Percentiles rank a stretch among this genome's conserved stretches.
Conservation (phyloP, 2,888 invertebrate genomes). For the Argyra leucocephala region DNA sequence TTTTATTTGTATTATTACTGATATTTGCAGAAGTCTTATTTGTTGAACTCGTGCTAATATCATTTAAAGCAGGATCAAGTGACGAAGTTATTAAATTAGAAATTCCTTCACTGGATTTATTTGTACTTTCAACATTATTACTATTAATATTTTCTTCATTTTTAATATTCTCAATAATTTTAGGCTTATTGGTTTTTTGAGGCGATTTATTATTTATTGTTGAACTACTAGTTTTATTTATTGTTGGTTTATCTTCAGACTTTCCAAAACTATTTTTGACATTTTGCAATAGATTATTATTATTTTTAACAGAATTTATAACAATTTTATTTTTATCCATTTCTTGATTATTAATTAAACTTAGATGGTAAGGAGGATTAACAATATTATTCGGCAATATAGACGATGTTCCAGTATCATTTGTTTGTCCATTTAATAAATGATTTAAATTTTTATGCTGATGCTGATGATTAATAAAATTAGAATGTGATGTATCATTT, state of each 20-base stretch:
- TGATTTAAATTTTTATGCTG: not conserved
- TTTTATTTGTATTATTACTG: not conserved
- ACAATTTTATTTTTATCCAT: constrained; percentile 7
- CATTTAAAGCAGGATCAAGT: not conserved
- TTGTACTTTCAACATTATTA: not conserved
- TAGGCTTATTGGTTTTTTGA: not conserved
- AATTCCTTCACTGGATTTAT: not conserved
- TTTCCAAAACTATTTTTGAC: not conserved
- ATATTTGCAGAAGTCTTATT: not conserved
- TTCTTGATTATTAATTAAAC: constrained; percentile 7
- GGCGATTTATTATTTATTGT: not conserved
- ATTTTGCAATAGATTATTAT: not conserved
- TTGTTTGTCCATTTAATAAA: not conserved
- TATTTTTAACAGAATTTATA: constrained; percentile 1
- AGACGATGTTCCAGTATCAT: not conserved
- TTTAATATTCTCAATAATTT: not conserved
- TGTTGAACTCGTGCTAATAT: not conserved
- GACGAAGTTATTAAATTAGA: not conserved
- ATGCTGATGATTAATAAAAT: not conserved
- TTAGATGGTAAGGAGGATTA: constrained; percentile 16
- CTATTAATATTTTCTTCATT: not conserved
- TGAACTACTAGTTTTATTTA: not conserved
- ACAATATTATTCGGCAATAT: constrained; percentile 9
- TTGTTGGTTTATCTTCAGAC: not conserved
- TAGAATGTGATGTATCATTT: not conserved